A percentile compares a stretch with the other conserved stretches of the same genome.
phyloP scores from a whole-genome alignment of 2,888 invertebrate genomes.

The Trypoxylon attenuatum region DNA sequence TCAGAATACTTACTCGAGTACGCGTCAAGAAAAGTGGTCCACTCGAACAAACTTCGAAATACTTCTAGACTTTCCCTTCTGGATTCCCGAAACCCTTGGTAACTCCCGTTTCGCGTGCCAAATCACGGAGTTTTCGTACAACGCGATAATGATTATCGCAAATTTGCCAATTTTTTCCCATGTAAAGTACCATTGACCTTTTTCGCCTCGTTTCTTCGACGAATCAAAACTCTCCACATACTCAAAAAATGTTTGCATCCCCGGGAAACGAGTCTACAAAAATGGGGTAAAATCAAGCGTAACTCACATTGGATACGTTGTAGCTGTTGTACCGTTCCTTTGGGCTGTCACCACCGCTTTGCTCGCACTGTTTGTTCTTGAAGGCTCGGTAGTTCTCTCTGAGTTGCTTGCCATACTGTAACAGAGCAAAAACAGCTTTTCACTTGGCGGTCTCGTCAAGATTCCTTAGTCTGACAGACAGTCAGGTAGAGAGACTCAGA shows the following conservation, averaged over 20 bases:
- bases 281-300: no score
- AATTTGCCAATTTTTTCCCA: no score
- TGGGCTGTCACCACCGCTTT: slow-evolving; percentile 73
- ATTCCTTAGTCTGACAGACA: not conserved
- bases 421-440: slow-evolving; percentile 67
- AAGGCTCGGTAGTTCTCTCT: slow-evolving; percentile 79
- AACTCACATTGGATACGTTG: slow-evolving; percentile 77
- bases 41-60: not conserved
- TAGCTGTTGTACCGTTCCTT: slow-evolving; percentile 76
- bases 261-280: no score
- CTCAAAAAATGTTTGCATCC: no score
- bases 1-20: not conserved
- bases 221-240: no score
- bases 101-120: no score
- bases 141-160: no score
- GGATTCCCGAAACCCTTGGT: no score
- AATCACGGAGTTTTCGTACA: no score
- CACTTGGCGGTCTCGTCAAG: not conserved
- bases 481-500: no score
- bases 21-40: not conserved
- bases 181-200: no score
- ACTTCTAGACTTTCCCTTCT: not conserved
- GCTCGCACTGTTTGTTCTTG: slow-evolving; percentile 76
- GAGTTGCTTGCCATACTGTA: slow-evolving; percentile 80
- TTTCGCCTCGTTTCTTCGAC: no score